A percentile compares a stretch with the other conserved stretches of the same genome.
Evolutionary conservation across 2,113 vertebrate species (phyloP).

Genomic region (Oreochromis spilurus): DNA sequence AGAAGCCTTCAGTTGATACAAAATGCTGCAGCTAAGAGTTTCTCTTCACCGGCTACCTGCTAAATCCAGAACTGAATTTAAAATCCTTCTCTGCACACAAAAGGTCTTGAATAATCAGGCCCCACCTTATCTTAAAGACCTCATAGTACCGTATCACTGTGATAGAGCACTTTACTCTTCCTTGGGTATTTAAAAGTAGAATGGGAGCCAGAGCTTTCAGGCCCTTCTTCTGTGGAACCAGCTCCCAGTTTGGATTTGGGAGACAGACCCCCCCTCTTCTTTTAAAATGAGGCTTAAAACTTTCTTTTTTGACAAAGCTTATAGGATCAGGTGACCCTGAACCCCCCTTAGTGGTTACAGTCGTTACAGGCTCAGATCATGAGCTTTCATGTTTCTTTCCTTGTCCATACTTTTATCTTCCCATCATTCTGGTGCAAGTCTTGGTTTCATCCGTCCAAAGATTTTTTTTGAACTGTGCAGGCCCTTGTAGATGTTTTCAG

Average conservation of each 20-base stretch:
- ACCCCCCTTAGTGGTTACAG: neutral
- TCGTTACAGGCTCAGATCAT: neutral
- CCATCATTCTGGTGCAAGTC: neutral
- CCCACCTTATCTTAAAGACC: neutral
- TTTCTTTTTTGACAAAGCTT: neutral
- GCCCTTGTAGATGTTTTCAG: neutral
- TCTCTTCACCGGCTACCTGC: neutral
- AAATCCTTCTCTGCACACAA: neutral
- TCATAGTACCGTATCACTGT: neutral
- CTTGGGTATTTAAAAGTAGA: neutral
- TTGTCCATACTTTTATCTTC: neutral
- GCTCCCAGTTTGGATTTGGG: neutral
- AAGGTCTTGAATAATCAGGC: neutral
- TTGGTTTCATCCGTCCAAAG: neutral
- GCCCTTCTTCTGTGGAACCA: neutral
- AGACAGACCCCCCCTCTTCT: neutral
- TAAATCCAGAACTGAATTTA: neutral
- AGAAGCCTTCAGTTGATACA: neutral
- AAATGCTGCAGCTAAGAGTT: neutral
- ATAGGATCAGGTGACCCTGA: neutral
- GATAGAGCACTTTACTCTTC: neutral
- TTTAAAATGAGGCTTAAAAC: neutral
- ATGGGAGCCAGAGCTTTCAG: neutral
- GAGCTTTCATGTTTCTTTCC: neutral
- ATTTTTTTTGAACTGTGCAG: neutral